Percentiles rank a stretch among this genome's conserved stretches.
These are phyloP conservation scores for Andrena dorsata DNA, from an alignment of 2,888 invertebrate species.

Conservation along the genomic window DNA sequence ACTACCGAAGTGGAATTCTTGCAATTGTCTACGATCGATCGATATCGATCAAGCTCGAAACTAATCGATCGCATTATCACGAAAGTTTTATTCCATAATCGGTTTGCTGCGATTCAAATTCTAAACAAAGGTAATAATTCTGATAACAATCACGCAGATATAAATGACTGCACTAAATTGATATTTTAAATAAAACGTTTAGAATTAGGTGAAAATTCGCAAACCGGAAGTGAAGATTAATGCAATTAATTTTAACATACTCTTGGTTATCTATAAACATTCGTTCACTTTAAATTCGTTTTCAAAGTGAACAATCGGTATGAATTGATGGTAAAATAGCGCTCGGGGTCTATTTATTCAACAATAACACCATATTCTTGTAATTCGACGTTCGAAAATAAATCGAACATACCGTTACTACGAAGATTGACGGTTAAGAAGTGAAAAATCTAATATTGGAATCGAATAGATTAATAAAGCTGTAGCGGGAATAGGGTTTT, in stretches of 20 bases:
- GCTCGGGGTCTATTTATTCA: neutral
- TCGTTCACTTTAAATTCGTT: no score
- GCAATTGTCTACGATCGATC: neutral
- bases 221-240: constrained; percentile 26
- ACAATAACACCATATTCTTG: neutral
- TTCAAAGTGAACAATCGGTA: neutral
- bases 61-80: neutral
- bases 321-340: neutral
- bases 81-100: constrained; percentile 1
- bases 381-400: neutral
- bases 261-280: neutral
- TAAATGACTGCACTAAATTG: neutral
- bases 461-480: constrained; percentile 18
- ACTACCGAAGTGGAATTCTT: constrained; percentile 2
- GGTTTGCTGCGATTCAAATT: neutral
- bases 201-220: neutral
- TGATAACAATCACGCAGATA: neutral
- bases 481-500: constrained; percentile 21
- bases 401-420: neutral
- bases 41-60: constrained; percentile 27
- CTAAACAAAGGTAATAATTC: neutral
- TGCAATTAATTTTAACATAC: neutral
- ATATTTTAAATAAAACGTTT: neutral
- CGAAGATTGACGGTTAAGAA: neutral
- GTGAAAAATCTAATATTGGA: neutral